Conservation (phyloP, 2,888 invertebrate genomes). For the Pachymerium ferrugineum region DNA sequence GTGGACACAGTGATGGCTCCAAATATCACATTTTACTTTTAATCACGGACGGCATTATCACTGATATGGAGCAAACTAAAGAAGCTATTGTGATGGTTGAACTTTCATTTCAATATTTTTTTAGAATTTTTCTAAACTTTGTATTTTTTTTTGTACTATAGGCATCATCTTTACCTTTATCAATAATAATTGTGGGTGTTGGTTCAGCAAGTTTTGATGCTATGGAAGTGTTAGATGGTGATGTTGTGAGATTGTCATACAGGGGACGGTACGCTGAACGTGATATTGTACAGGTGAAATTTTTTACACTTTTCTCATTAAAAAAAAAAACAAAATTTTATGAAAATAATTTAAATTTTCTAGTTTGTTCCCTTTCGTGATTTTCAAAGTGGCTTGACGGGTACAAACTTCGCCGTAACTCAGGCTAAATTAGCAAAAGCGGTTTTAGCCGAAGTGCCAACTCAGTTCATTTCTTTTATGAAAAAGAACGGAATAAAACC, state of each 20-base stretch:
- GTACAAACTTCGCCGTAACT: too few relatives aligned
- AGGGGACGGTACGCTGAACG: slow-evolving; percentile 47
- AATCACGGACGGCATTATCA: slow-evolving; percentile 58
- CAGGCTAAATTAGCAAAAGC: too few relatives aligned
- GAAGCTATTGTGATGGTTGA: slow-evolving; percentile 45
- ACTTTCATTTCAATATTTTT: not conserved
- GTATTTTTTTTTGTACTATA: slow-evolving; percentile 40
- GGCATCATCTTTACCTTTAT: slow-evolving; percentile 54
- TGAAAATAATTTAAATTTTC: too few relatives aligned
- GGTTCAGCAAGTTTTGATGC: slow-evolving; percentile 57
- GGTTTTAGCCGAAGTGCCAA: too few relatives aligned
- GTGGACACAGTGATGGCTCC: slow-evolving; percentile 50
- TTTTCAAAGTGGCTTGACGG: too few relatives aligned
- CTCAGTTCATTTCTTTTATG: too few relatives aligned
- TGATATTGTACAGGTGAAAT: slow-evolving; percentile 59
- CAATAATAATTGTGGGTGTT: slow-evolving; percentile 60
- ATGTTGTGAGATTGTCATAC: slow-evolving; percentile 43
- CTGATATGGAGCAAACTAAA: slow-evolving; percentile 55
- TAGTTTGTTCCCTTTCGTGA: too few relatives aligned
- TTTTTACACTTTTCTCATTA: too few relatives aligned
- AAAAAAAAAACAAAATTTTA: too few relatives aligned
- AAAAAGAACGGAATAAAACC: too few relatives aligned
- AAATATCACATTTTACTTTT: slow-evolving; percentile 58
- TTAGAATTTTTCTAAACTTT: not conserved
- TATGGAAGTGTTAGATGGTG: slow-evolving; percentile 59